Conservation (phyloP, 2,888 invertebrate species). For the Noctua janthina region DNA sequence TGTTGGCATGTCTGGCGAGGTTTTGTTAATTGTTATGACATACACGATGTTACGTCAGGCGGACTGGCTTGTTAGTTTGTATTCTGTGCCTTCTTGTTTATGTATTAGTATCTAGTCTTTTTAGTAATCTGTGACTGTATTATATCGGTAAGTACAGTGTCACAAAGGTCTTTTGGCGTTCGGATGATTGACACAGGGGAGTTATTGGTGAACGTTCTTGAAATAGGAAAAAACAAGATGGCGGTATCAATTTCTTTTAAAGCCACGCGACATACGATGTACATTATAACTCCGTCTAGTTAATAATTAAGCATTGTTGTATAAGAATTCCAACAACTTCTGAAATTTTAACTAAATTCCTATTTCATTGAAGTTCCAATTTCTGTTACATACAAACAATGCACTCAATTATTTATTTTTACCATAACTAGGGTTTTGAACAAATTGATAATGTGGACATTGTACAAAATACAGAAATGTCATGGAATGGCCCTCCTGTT, state of each 20-base stretch:
- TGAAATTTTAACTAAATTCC: not conserved
- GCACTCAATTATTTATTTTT: not conserved
- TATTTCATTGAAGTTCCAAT: not conserved
- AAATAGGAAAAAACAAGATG: not conserved
- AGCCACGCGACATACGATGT: not conserved
- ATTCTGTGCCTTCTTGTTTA: not conserved
- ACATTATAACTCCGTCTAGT: not conserved
- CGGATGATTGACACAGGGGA: not conserved
- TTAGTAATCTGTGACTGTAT: not conserved
- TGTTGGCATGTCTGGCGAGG: slow-evolving; percentile 24
- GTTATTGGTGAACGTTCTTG: too few relatives aligned
- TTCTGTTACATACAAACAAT: not conserved
- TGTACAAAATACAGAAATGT: slow-evolving; percentile 21
- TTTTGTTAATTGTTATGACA: slow-evolving; percentile 33
- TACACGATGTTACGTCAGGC: not conserved
- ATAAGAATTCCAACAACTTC: not conserved
- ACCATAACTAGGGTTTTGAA: not conserved
- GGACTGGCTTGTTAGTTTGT: not conserved
- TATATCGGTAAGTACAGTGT: not conserved
- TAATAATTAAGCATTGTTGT: not conserved
- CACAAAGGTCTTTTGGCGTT: not conserved
- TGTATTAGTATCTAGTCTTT: not conserved
- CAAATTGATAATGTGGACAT: not conserved
- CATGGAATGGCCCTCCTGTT: slow-evolving; percentile 22
- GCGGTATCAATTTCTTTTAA: not conserved